A percentile compares a stretch with the other conserved stretches of the same genome.
These are phyloP conservation scores for Cheilosia impressa DNA, from an alignment of 2,888 invertebrate genomes.

Conservation along the genomic window DNA sequence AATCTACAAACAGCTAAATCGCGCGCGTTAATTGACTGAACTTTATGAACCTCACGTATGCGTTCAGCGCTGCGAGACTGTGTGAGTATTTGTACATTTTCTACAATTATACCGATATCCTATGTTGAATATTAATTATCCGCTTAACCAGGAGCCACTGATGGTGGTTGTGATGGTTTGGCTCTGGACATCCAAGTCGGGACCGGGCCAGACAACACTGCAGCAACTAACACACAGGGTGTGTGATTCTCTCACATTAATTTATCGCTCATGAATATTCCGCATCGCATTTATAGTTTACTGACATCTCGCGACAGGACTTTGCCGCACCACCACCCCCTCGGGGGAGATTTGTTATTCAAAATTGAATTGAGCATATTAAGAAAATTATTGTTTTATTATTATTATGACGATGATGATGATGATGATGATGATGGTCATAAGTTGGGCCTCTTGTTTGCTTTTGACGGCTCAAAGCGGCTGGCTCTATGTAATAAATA, in stretches of 20 bases:
- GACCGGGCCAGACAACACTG: constrained; percentile 46
- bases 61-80: not conserved
- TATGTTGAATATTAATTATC: constrained; percentile 74
- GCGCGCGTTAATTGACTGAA: constrained; percentile 74
- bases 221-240: constrained; percentile 21
- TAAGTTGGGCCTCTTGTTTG: constrained; percentile 30
- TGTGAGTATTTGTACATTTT: constrained; percentile 51
- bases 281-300: constrained; percentile 71
- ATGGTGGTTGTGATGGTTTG: not conserved
- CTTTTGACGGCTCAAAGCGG: constrained; percentile 3
- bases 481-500: constrained; percentile 43
- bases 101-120: constrained; percentile 71
- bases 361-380: constrained; percentile 72
- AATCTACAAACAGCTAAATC: constrained; percentile 67
- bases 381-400: constrained; percentile 64
- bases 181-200: constrained; percentile 46
- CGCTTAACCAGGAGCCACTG: constrained; percentile 50
- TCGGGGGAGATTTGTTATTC: constrained; percentile 25
- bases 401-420: constrained; percentile 6
- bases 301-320: constrained; percentile 69
- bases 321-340: constrained; percentile 38
- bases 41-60: constrained; percentile 74
- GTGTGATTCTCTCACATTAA: constrained; percentile 74
- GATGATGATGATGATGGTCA: constrained; percentile 3
- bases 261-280: constrained; percentile 74